Percentiles rank a stretch among this genome's conserved stretches.
Conservation (phyloP, 2,797 vertebrate genomes). For the Cuculus canorus region DNA sequence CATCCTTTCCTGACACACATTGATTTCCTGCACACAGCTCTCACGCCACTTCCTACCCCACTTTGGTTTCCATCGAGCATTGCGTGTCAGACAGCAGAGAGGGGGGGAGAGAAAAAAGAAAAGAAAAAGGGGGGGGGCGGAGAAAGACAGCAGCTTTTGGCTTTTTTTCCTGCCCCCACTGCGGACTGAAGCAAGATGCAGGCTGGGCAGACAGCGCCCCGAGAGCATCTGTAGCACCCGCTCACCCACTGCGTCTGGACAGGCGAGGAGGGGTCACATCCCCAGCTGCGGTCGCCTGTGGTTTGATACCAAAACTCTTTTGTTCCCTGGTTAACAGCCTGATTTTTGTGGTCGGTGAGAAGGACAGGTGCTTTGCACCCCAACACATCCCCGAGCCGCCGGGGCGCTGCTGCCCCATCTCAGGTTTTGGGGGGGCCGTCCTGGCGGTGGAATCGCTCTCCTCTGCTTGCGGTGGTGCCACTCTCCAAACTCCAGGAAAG, state of each 20-base stretch:
- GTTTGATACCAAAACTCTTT: not conserved
- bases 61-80: not conserved
- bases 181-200: accelerated
- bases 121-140: no score
- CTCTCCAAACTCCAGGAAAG: not conserved
- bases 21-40: not conserved
- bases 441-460: accelerated
- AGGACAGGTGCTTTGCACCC: not conserved
- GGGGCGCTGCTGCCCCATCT: not conserved
- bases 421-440: not conserved
- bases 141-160: no score
- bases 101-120: not conserved
- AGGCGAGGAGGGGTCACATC: accelerated
- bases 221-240: not conserved
- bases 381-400: accelerated
- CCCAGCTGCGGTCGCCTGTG: accelerated
- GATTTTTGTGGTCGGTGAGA: not conserved
- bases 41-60: not conserved
- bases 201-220: not conserved
- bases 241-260: accelerated
- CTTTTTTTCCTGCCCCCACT: not conserved
- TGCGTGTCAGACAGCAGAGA: accelerated
- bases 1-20: slow-evolving; percentile 56
- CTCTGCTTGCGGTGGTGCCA: accelerated
- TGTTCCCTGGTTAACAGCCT: not conserved